A percentile compares a stretch with the other conserved stretches of the same genome.
These are phyloP conservation scores for Echinops telfairi DNA, from an alignment of 2,113 vertebrate species.

Conservation along the genomic window DNA sequence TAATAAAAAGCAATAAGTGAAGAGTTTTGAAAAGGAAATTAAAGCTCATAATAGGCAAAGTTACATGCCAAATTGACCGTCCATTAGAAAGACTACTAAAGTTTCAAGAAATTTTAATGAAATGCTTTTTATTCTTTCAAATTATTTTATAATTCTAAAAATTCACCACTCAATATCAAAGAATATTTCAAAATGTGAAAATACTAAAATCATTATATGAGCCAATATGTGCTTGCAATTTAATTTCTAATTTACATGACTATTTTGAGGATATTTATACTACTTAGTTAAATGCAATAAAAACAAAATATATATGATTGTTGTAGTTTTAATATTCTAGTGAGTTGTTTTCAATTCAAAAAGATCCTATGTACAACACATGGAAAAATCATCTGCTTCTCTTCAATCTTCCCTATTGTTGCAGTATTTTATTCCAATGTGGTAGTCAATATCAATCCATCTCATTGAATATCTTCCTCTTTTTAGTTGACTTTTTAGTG, in stretches of 20 bases:
- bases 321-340: too few species aligned
- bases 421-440: background rate
- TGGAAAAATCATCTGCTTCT: too few species aligned
- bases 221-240: background rate
- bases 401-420: background rate
- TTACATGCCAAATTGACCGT: background rate
- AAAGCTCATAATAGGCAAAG: background rate
- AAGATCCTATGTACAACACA: background rate
- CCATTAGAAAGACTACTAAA: background rate
- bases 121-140: background rate
- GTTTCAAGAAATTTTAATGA: background rate
- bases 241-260: background rate
- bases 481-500: background rate
- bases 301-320: background rate
- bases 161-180: background rate
- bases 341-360: background rate
- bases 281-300: background rate
- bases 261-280: background rate
- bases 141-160: background rate
- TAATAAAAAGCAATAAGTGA: background rate
- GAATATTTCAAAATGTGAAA: slow-evolving; percentile 11
- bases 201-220: background rate
- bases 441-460: background rate
- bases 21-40: background rate
- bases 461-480: background rate